These are phyloP conservation scores for Tinea pellionella DNA, from an alignment of 2,888 invertebrate species.

Conservation along the genomic window DNA sequence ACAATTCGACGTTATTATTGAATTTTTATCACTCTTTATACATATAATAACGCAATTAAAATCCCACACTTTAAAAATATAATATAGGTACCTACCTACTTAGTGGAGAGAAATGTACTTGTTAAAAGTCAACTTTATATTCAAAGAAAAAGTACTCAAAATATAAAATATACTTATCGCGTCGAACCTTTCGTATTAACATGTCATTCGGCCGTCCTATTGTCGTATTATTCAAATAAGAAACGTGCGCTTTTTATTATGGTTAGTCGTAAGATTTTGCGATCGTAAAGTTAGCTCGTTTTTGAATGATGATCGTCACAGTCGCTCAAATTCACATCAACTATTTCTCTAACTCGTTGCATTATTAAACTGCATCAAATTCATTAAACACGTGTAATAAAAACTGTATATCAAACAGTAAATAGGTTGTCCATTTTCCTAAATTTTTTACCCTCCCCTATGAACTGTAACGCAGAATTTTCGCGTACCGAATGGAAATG, in stretches of 20 bases:
- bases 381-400: too few species aligned
- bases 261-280: constrained; percentile 5
- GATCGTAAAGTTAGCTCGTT: background rate
- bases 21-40: background rate
- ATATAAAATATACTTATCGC: constrained; percentile 60
- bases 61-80: too few species aligned
- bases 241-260: constrained; percentile 32
- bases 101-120: background rate
- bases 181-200: constrained; percentile 51
- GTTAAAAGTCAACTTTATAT: background rate
- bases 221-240: constrained; percentile 56
- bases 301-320: background rate
- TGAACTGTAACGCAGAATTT: background rate
- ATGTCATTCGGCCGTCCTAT: constrained; percentile 62
- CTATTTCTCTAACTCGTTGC: too few species aligned
- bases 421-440: background rate
- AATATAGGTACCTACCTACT: too few species aligned
- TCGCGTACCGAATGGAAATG: constrained; percentile 16
- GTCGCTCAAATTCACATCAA: background rate
- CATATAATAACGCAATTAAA: background rate
- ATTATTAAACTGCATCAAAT: too few species aligned
- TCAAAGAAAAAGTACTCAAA: background rate
- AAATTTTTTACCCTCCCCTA: background rate
- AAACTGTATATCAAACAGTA: too few species aligned
- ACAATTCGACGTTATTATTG: background rate